These are phyloP conservation scores for Stomorhina lunata DNA, from an alignment of 2,888 invertebrate genomes.

Conservation along the genomic window DNA sequence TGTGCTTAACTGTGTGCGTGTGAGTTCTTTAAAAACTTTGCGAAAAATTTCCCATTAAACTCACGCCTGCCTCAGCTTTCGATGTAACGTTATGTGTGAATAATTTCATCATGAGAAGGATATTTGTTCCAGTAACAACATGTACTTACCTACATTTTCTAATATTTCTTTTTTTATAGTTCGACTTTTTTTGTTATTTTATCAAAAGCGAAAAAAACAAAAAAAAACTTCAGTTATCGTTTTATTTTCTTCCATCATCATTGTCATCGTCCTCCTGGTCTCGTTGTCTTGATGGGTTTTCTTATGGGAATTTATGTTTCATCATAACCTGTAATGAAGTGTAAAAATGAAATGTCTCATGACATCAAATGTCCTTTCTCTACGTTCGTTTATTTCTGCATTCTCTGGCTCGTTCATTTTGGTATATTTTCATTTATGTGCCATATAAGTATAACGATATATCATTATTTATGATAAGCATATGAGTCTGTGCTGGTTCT, in stretches of 20 bases:
- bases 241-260: not conserved
- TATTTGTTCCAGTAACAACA: not conserved
- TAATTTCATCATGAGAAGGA: not conserved
- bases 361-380: conserved; percentile 38
- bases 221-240: conserved; percentile 4
- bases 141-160: not conserved
- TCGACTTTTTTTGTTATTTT: not conserved
- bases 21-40: not conserved
- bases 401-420: not conserved
- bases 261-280: not conserved
- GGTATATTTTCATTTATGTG: conserved; percentile 1
- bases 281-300: conserved; percentile 19
- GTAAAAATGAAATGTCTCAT: conserved; percentile 59
- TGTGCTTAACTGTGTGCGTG: not conserved
- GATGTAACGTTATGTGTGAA: conserved; percentile 1
- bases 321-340: conserved; percentile 58
- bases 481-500: not conserved
- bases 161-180: not conserved
- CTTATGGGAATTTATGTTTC: conserved; percentile 50
- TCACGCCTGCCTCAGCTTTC: not conserved
- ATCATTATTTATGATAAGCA: not conserved
- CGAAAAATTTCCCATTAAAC: conserved; percentile 1
- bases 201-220: no score
- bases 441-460: not conserved
- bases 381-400: not conserved